A percentile compares a stretch with the other conserved stretches of the same genome.
These are phyloP conservation scores for Dermochelys coriacea DNA, from an alignment of 2,797 vertebrate species.

Conservation along the genomic window DNA sequence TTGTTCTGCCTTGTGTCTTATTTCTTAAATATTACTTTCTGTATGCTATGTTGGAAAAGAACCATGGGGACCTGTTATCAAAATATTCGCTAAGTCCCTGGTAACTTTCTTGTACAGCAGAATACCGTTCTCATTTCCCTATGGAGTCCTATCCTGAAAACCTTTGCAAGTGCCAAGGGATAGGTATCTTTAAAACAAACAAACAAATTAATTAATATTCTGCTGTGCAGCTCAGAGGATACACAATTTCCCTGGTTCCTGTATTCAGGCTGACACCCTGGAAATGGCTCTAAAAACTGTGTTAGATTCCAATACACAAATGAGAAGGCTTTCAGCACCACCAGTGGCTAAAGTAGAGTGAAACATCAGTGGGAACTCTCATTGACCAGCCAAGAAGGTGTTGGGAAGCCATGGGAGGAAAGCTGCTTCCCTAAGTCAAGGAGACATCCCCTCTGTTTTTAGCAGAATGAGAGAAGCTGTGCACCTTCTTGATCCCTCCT, in stretches of 20 bases:
- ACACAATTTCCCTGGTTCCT: background rate
- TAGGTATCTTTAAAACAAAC: background rate
- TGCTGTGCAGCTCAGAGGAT: background rate
- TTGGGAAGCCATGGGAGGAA: background rate
- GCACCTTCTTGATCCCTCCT: background rate
- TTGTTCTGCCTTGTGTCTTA: background rate
- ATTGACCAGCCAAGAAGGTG: background rate
- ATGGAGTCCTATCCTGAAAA: background rate
- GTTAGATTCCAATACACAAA: background rate
- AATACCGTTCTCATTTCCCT: background rate
- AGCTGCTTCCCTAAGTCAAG: background rate
- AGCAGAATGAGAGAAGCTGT: background rate
- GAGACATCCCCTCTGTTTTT: background rate
- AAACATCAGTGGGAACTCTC: slow-evolving; percentile 22
- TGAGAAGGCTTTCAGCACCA: background rate
- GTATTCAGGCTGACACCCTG: background rate
- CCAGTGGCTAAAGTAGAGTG: slow-evolving; percentile 9
- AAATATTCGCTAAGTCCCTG: background rate
- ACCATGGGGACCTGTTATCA: background rate
- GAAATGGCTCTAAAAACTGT: background rate
- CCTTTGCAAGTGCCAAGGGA: background rate
- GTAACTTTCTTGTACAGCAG: slow-evolving; percentile 2
- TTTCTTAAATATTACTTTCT: slow-evolving; percentile 6
- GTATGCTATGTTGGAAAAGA: background rate
- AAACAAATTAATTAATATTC: background rate